These are phyloP conservation scores for Heliothis virescens DNA, from an alignment of 1,140 invertebrate genomes.

Conservation along the genomic window DNA sequence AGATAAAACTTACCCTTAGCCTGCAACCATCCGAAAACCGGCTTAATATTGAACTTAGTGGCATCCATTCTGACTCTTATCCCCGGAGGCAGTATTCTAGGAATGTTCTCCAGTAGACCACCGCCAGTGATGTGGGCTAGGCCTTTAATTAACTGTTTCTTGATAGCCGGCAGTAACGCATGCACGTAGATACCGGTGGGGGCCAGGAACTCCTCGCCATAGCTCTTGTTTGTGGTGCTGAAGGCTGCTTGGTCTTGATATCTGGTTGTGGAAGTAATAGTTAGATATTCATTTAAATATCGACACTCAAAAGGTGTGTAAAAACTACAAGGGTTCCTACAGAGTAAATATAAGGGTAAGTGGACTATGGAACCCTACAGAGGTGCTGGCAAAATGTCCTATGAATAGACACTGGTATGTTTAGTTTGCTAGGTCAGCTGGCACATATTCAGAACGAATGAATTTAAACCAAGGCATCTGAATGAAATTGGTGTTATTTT, in stretches of 20 bases:
- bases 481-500: too few species aligned
- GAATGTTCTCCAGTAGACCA: constrained; percentile 96
- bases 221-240: constrained; percentile 85
- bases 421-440: too few species aligned
- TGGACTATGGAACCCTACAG: too few species aligned
- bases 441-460: too few species aligned
- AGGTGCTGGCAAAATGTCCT: too few species aligned
- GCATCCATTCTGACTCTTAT: constrained; percentile 91
- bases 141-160: constrained; percentile 92
- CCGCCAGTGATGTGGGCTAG: constrained; percentile 98
- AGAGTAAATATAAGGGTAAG: too few species aligned
- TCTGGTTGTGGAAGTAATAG: constrained; percentile 55
- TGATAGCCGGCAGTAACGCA: constrained; percentile 91
- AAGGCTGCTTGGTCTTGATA: constrained; percentile 92
- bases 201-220: constrained; percentile 93
- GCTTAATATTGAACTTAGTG: constrained; percentile 90
- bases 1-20: constrained; percentile 86
- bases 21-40: constrained; percentile 89
- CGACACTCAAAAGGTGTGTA: too few species aligned
- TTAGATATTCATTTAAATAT: too few species aligned
- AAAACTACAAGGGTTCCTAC: too few species aligned
- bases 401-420: too few species aligned
- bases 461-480: too few species aligned
- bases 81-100: constrained; percentile 90
- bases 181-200: constrained; percentile 97